phyloP scores from a whole-genome alignment of 1,140 invertebrate species.

The Meteorus sp. region DNA sequence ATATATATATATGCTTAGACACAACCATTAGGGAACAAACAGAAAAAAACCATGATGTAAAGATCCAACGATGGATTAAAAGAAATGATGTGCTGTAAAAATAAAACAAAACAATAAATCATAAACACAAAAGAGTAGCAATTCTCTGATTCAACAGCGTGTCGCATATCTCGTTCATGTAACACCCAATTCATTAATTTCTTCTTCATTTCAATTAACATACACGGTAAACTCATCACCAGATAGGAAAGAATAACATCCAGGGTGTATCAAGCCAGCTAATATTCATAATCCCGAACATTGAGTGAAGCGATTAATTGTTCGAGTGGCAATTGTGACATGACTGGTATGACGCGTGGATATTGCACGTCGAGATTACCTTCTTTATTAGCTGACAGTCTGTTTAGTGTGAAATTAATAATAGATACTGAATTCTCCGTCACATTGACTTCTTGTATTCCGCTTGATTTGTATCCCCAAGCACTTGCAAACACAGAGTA shows the following conservation, averaged over 20 bases:
- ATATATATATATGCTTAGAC: too few species aligned
- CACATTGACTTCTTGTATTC: constrained; percentile 50
- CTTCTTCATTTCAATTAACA: not conserved
- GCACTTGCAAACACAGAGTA: constrained; percentile 74
- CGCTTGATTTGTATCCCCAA: constrained; percentile 61
- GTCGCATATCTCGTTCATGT: too few species aligned
- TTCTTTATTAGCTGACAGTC: constrained; percentile 41
- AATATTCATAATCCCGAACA: constrained; percentile 25
- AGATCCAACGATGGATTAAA: constrained; percentile 18
- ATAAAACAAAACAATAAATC: constrained; percentile 26
- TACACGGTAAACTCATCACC: not conserved
- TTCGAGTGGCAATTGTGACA: constrained; percentile 34
- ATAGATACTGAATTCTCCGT: constrained; percentile 45
- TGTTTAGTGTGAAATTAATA: constrained; percentile 58
- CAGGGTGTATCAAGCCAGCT: not conserved
- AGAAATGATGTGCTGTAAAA: constrained; percentile 37
- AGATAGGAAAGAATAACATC: not conserved
- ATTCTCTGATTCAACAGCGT: not conserved
- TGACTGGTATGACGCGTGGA: constrained; percentile 41
- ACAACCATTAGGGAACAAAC: too few species aligned
- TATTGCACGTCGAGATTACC: constrained; percentile 51
- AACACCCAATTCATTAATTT: not conserved
- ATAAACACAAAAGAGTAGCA: constrained; percentile 22
- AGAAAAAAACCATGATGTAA: constrained; percentile 11
- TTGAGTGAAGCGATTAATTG: constrained; percentile 27